Conservation (phyloP, 2,113 vertebrate species). For the Menidia beryllina region DNA sequence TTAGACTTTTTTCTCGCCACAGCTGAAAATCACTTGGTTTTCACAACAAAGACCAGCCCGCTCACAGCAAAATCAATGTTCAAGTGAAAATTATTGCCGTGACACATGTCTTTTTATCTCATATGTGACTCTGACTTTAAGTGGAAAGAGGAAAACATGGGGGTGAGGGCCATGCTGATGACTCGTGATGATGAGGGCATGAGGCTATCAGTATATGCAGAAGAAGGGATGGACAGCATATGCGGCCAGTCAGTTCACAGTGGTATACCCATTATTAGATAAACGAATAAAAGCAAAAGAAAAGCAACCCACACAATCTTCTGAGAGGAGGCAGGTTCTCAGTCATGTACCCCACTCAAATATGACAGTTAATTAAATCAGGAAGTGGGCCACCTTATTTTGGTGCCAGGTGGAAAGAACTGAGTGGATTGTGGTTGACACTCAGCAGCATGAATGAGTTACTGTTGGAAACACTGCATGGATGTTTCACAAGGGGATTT, state of each 20-base stretch:
- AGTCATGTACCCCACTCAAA: conserved; percentile 8
- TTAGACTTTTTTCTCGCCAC: neutral
- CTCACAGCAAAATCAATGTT: neutral
- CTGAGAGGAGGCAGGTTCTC: neutral
- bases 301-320: conserved; percentile 11
- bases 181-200: conserved; percentile 20
- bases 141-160: conserved; percentile 15
- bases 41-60: neutral
- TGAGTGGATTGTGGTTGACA: conserved; percentile 6
- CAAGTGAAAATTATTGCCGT: neutral
- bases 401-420: neutral
- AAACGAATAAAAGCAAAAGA: conserved; percentile 12
- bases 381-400: neutral
- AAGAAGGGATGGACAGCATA: conserved; percentile 5
- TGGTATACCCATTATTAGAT: conserved; percentile 23
- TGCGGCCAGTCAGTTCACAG: neutral
- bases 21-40: neutral
- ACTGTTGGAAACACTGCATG: conserved; percentile 1
- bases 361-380: conserved; percentile 20
- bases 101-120: conserved; percentile 2
- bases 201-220: conserved; percentile 6
- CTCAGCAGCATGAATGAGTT: neutral
- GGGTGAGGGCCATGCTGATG: conserved; percentile 13
- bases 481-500: neutral
- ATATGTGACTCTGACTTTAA: conserved; percentile 10